Conservation (phyloP, 2,888 invertebrate genomes). For the Uropetala carovei region DNA sequence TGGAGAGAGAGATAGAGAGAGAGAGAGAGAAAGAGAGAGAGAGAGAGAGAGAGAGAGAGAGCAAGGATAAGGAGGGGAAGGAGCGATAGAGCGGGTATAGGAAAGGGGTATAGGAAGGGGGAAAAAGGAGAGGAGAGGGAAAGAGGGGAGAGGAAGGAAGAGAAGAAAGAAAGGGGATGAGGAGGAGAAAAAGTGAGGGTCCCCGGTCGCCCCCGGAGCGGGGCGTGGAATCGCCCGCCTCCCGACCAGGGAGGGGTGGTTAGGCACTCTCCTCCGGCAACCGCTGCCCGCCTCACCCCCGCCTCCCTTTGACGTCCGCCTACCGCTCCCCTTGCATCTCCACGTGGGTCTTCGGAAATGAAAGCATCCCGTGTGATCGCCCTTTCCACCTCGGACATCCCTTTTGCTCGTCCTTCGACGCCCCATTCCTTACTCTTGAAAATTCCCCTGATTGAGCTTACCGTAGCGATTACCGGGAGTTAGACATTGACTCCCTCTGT, state of each 20-base stretch:
- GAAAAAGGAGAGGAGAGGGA: neutral
- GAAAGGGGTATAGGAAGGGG: neutral
- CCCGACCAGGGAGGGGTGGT: neutral
- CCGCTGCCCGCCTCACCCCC: conserved; percentile 26
- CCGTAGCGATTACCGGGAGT: neutral
- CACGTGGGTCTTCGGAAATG: conserved; percentile 16
- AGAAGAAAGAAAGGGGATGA: conserved; percentile 31
- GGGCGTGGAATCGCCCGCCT: neutral
- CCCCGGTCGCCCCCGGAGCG: neutral
- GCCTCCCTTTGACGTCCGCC: conserved; percentile 34
- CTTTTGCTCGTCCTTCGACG: neutral
- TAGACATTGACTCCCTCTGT: neutral
- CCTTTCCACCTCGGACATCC: neutral
- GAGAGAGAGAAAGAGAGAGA: neutral
- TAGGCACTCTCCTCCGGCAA: too few species aligned
- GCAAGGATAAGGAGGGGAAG: conserved; percentile 25
- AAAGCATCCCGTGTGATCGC: conserved; percentile 6
- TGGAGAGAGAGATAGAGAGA: neutral
- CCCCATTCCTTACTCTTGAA: too few species aligned
- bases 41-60: neutral
- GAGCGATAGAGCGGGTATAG: too few species aligned
- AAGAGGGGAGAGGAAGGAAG: neutral
- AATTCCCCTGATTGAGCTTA: neutral
- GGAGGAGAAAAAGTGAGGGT: conserved; percentile 40
- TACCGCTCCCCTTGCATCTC: conserved; percentile 14